A percentile compares a stretch with the other conserved stretches of the same genome.
phyloP scores from a whole-genome alignment of 1,140 invertebrate genomes.

The Anoplophora glabripennis region DNA sequence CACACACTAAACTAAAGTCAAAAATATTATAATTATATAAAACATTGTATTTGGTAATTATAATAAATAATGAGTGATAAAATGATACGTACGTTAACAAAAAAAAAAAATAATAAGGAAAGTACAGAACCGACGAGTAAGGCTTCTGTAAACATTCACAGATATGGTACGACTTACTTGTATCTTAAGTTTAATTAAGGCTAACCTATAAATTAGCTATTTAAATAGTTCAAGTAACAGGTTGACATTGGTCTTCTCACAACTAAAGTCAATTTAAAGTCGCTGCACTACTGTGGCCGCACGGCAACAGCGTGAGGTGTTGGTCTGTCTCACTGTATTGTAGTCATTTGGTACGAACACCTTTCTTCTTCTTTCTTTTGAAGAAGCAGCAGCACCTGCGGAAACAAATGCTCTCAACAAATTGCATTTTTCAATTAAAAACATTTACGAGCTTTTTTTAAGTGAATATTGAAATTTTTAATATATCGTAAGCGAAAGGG shows the following conservation, averaged over 20 bases:
- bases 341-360: slow-evolving; percentile 77
- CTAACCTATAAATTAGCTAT: slow-evolving; percentile 44
- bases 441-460: no score
- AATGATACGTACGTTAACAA: slow-evolving; percentile 16
- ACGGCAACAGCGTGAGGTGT: slow-evolving; percentile 48
- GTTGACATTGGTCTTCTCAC: slow-evolving; percentile 42
- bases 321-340: slow-evolving; percentile 50
- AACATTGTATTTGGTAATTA: slow-evolving; percentile 32
- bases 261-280: slow-evolving; percentile 44
- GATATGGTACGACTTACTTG: slow-evolving; percentile 45
- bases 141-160: slow-evolving; percentile 42
- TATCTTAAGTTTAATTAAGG: slow-evolving; percentile 44
- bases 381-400: slow-evolving; percentile 95
- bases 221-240: slow-evolving; percentile 47
- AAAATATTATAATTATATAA: slow-evolving; percentile 25
- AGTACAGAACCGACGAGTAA: slow-evolving; percentile 32
- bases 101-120: neutral
- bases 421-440: no score
- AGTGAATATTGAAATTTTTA: no score
- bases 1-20: slow-evolving; percentile 27
- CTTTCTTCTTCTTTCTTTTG: slow-evolving; percentile 96
- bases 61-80: slow-evolving; percentile 36
- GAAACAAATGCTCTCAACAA: slow-evolving; percentile 50
- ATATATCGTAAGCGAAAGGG: no score
- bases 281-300: slow-evolving; percentile 50